Evolutionary conservation across 2,888 invertebrate genomes (phyloP).

Genomic region (Coremacera marginata): DNA sequence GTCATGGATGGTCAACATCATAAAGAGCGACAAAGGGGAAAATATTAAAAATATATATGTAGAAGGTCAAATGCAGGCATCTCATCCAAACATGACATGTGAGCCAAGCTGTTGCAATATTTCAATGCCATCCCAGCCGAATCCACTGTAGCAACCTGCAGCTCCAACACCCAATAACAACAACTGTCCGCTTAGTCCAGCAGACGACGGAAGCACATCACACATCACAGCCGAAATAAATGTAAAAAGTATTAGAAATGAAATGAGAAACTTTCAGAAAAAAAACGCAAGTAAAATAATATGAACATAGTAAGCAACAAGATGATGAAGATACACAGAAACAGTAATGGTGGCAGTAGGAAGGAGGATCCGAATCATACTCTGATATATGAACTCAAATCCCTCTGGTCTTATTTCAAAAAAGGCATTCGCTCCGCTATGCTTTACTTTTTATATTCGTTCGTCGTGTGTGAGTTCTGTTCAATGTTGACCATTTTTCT

Average conservation of each 20-base stretch:
- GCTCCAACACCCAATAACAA: not conserved
- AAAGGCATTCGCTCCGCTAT: conserved; percentile 5
- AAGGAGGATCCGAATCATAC: not conserved
- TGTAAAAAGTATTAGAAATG: conserved; percentile 27
- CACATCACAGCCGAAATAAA: conserved; percentile 19
- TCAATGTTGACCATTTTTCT: conserved; percentile 13
- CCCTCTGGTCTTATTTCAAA: conserved; percentile 29
- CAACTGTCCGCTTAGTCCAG: not conserved
- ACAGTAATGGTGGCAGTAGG: not conserved
- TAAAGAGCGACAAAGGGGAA: not conserved
- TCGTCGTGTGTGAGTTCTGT: not conserved
- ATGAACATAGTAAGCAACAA: not conserved
- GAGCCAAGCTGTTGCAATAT: conserved; percentile 20
- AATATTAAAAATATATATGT: not conserved
- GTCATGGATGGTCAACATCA: not conserved
- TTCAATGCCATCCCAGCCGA: not conserved
- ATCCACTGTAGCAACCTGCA: not conserved
- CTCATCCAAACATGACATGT: not conserved
- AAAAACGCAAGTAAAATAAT: not conserved
- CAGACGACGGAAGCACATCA: conserved; percentile 12
- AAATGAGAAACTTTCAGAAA: conserved; percentile 16
- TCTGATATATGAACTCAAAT: conserved; percentile 28
- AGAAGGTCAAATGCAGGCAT: conserved; percentile 10
- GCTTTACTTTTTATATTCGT: not conserved
- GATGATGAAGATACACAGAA: not conserved